A percentile compares a stretch with the other conserved stretches of the same genome.
Evolutionary conservation across 2,888 invertebrate genomes (phyloP).

Genomic region (Caenorhabditis parvicauda): DNA sequence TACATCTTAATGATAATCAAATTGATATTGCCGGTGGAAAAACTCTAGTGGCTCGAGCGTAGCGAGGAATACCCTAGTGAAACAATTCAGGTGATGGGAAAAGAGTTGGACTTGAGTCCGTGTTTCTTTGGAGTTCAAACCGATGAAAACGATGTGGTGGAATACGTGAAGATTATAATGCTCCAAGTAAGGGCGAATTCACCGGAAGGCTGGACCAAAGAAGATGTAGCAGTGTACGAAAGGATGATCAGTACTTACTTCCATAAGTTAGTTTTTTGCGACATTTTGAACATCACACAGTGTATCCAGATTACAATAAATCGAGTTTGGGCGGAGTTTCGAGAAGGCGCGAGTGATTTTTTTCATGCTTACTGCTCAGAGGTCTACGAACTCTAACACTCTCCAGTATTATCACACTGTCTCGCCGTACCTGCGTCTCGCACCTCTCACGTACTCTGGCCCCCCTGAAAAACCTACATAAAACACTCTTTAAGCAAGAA

Average conservation of each 20-base stretch:
- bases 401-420: too few relatives aligned
- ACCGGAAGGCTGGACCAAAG: conserved; percentile 41
- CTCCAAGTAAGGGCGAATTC: conserved; percentile 51
- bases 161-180: conserved; percentile 44
- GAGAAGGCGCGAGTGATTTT: background rate
- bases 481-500: too few relatives aligned
- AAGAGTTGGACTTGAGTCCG: conserved; percentile 53
- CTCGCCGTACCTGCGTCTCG: too few relatives aligned
- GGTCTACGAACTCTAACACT: too few relatives aligned
- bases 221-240: conserved; percentile 47
- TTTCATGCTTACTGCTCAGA: too few relatives aligned
- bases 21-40: background rate
- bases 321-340: too few relatives aligned
- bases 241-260: conserved; percentile 41
- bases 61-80: too few relatives aligned
- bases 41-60: too few relatives aligned
- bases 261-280: conserved; percentile 36
- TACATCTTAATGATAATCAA: too few relatives aligned
- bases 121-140: conserved; percentile 53
- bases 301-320: too few relatives aligned
- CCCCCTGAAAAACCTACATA: too few relatives aligned
- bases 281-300: background rate
- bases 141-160: conserved; percentile 24
- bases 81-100: conserved; percentile 49
- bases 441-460: too few relatives aligned